Evolutionary conservation across 64 coral and sea anemone genomes (phyloP).

Genomic region (Astreopora myriophthalma): DNA sequence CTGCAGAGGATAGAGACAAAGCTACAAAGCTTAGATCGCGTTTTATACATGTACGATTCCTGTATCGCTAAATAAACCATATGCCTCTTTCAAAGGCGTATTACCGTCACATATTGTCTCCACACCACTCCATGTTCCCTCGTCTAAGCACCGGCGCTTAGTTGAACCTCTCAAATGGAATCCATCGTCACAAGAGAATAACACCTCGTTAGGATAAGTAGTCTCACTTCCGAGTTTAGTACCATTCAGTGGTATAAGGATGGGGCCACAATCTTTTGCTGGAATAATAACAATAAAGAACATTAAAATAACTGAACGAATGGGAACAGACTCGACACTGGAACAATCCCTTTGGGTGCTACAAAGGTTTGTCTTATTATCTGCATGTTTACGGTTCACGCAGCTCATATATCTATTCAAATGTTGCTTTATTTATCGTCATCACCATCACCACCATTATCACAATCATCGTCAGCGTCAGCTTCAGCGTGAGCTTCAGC

Average conservation of each 20-base stretch:
- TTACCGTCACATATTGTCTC: conserved; percentile 24
- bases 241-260: neutral
- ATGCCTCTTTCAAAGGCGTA: neutral
- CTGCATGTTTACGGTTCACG: too few species aligned
- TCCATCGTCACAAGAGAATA: conserved; percentile 16
- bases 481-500: too few species aligned
- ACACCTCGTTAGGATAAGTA: neutral
- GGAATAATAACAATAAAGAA: neutral
- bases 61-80: neutral
- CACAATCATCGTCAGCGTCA: too few species aligned
- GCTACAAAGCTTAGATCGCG: too few species aligned
- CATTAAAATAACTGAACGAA: too few species aligned
- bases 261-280: conserved; percentile 6
- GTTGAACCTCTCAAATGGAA: neutral
- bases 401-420: too few species aligned
- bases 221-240: neutral
- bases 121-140: conserved; percentile 33
- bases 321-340: too few species aligned
- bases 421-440: too few species aligned
- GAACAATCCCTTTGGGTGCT: too few species aligned
- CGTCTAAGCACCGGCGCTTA: neutral
- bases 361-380: too few species aligned
- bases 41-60: too few species aligned
- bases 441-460: too few species aligned
- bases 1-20: neutral